Conservation (phyloP, 2,797 vertebrate species). For the Cyclura pinguis region DNA sequence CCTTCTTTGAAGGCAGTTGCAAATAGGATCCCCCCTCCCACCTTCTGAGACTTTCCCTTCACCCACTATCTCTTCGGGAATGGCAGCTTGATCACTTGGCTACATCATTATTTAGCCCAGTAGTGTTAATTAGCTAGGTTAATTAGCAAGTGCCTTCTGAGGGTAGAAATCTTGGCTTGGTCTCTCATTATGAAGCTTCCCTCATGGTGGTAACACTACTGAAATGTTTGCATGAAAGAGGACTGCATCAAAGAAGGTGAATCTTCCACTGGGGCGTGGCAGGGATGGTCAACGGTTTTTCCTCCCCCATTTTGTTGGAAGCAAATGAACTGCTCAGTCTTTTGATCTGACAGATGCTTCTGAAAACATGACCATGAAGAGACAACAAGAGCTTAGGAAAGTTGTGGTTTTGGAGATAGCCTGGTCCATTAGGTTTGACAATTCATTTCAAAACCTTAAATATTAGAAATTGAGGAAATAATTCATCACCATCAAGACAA, state of each 20-base stretch:
- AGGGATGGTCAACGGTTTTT: neutral
- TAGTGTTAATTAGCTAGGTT: slow-evolving; percentile 64
- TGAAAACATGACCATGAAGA: neutral
- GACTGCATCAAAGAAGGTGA: neutral
- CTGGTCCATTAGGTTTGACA: neutral
- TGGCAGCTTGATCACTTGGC: neutral
- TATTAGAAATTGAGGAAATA: too few relatives aligned
- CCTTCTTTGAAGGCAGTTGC: slow-evolving; percentile 62
- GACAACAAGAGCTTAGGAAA: neutral
- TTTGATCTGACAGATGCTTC: neutral
- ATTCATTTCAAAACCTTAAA: neutral
- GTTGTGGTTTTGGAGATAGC: too few relatives aligned
- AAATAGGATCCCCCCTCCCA: neutral
- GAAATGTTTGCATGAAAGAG: neutral
- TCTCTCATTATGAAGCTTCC: slow-evolving; percentile 2
- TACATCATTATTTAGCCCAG: slow-evolving; percentile 36
- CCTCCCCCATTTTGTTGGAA: neutral
- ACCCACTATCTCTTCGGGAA: slow-evolving; percentile 19
- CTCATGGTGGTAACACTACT: neutral
- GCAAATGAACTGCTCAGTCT: too few relatives aligned
- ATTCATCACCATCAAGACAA: neutral
- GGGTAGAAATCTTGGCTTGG: slow-evolving; percentile 23
- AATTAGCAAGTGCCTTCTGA: slow-evolving; percentile 54
- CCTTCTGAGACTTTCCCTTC: slow-evolving; percentile 14
- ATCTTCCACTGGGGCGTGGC: neutral